These are phyloP conservation scores for Centroberyx gerrardi DNA, from an alignment of 2,797 vertebrate genomes.

Conservation along the genomic window DNA sequence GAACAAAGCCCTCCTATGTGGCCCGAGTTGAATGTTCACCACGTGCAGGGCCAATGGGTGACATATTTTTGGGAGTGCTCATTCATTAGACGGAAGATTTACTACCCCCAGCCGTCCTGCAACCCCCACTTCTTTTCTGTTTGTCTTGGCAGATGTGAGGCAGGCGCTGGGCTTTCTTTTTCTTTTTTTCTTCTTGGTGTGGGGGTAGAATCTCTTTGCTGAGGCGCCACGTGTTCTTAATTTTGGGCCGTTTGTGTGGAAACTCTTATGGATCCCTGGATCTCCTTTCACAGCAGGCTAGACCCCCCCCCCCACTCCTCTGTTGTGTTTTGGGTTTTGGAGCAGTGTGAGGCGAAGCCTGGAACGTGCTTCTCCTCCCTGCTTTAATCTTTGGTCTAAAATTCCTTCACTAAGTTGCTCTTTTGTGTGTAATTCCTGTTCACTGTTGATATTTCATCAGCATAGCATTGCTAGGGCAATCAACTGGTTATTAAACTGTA, in stretches of 20 bases:
- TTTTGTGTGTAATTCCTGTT: slow-evolving; percentile 13
- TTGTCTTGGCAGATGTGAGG: slow-evolving; percentile 88
- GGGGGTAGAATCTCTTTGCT: slow-evolving; percentile 62
- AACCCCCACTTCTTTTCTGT: slow-evolving; percentile 75
- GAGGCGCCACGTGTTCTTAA: slow-evolving; percentile 78
- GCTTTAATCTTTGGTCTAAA: slow-evolving; percentile 15
- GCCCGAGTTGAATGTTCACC: slow-evolving; percentile 73
- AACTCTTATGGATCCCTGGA: slow-evolving; percentile 73
- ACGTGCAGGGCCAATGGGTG: slow-evolving; percentile 80
- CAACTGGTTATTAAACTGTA: slow-evolving; percentile 51
- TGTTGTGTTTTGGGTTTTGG: slow-evolving; percentile 51
- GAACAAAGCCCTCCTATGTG: slow-evolving; percentile 74
- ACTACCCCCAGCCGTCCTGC: slow-evolving; percentile 65
- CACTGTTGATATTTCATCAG: slow-evolving; percentile 33
- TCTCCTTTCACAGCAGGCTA: slow-evolving; percentile 70
- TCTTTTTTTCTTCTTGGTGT: slow-evolving; percentile 53
- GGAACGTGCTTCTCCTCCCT: slow-evolving; percentile 1
- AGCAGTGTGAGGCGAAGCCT: background rate
- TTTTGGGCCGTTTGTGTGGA: slow-evolving; percentile 81
- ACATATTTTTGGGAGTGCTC: slow-evolving; percentile 81
- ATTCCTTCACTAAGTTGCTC: slow-evolving; percentile 18
- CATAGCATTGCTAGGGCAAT: slow-evolving; percentile 18
- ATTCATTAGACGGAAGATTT: slow-evolving; percentile 85
- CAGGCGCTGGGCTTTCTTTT: slow-evolving; percentile 76
- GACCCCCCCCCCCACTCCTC: slow-evolving; percentile 50